A percentile compares a stretch with the other conserved stretches of the same genome.
These are phyloP conservation scores for Eulacestoma nigropectus DNA, from an alignment of 2,113 vertebrate genomes.

Conservation along the genomic window DNA sequence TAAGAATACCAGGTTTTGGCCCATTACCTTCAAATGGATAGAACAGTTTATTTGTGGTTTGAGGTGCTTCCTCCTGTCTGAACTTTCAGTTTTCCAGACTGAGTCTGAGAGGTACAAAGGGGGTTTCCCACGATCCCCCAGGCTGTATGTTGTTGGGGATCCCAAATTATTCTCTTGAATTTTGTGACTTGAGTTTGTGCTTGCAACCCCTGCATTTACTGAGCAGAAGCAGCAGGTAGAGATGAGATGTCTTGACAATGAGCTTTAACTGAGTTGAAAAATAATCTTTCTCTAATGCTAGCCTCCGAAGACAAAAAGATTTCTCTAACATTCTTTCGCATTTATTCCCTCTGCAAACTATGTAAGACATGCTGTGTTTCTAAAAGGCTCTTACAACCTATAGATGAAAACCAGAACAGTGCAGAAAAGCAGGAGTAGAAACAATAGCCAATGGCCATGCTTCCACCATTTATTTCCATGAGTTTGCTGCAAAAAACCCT, in stretches of 20 bases:
- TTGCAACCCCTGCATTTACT: background rate
- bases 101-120: background rate
- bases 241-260: background rate
- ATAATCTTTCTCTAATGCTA: background rate
- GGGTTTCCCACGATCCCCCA: background rate
- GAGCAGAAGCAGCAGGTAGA: background rate
- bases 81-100: background rate
- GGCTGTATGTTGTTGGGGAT: background rate
- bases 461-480: background rate
- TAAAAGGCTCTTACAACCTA: background rate
- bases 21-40: conserved; percentile 42
- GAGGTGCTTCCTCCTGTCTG: conserved; percentile 36
- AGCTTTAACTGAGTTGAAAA: background rate
- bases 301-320: background rate
- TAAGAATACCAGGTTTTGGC: conserved; percentile 3
- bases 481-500: background rate
- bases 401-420: background rate
- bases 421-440: background rate
- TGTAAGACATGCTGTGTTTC: background rate
- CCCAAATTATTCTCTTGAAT: background rate
- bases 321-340: background rate
- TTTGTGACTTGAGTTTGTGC: background rate
- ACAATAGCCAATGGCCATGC: background rate
- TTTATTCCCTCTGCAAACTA: background rate
- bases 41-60: conserved; percentile 36